Evolutionary conservation across 1,140 invertebrate genomes (phyloP), one percentile per base, ranked within the genome.

Genomic region (Caenorhabditis tropicalis): DNA sequence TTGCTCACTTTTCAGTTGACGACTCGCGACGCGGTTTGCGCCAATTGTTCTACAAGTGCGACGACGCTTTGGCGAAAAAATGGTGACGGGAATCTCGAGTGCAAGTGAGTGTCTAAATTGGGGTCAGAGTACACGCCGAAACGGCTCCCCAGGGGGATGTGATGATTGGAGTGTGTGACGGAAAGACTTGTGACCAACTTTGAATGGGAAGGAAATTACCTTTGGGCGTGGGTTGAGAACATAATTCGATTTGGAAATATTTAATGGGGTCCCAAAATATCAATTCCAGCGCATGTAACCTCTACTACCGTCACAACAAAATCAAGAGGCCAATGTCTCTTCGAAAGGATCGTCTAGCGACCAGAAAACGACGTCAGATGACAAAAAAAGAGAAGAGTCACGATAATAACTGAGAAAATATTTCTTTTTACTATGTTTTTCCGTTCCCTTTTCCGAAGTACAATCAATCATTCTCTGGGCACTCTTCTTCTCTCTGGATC

Each of bases 111-210:
- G n/a, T 74, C n/a, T 43, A 39, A 33, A 74, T 43, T 43, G 58
- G 58, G 58, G 58, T 19, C 58, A 65, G 58, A 65, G 58, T 65
- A 65, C 58, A 65, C 29, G 19, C 49, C 16, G 16, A 65, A 65
- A 65, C 15, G 33, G n/a, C 21, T 39, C 33, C 58, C 58, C 19
- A 39, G 27, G 58, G 27, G 58, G 58, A 24, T 36, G 58, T 39
- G 58, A 65, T 65, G 58, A 65, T 65, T 65, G 58, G 27, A 65
- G 58, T 65, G 24, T 65, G 58, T 65, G 58, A 65, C 58, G 58
- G 16, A 65, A 31, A 65, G 58, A 65, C 58, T 65, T 65, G 58
- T 65, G 58, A 65, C 58, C 58, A 27, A 56, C 1, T 19, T 65
- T 36, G 58, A 65, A 65, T 65, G 58, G 31, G 21, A 27, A 27